Percentiles rank a stretch among this genome's conserved stretches.
Evolutionary conservation across 2,797 vertebrate species (phyloP).

Genomic region (Prionace glauca): DNA sequence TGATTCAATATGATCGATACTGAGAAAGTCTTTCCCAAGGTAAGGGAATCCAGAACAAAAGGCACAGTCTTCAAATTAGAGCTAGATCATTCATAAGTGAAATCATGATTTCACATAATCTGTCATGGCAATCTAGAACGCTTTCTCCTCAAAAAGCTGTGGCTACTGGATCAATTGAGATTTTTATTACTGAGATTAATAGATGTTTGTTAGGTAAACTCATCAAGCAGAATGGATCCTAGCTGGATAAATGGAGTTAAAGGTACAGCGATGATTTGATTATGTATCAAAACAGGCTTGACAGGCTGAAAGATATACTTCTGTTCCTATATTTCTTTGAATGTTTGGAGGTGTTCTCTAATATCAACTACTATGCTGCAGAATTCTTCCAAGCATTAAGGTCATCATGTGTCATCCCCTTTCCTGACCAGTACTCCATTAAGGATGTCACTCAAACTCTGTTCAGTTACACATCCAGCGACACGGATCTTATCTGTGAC

Average conservation of each 20-base stretch:
- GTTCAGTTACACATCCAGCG: not conserved
- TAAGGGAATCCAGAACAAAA: not conserved
- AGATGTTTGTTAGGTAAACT: not conserved
- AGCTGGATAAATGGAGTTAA: not conserved
- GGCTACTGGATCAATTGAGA: not conserved
- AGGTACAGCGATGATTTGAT: not conserved
- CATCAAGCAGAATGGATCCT: not conserved
- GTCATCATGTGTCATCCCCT: not conserved
- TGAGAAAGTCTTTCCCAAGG: not conserved
- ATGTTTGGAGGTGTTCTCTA: not conserved
- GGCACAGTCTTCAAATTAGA: not conserved
- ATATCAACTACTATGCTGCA: not conserved
- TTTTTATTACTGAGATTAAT: not conserved
- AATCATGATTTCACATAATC: not conserved
- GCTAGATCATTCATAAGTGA: not conserved
- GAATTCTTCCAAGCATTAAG: not conserved
- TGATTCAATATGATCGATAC: not conserved
- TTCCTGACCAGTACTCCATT: not conserved
- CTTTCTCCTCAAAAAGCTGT: not conserved
- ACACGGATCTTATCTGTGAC: not conserved
- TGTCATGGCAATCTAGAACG: not conserved
- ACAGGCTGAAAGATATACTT: not conserved
- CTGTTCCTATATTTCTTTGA: not conserved
- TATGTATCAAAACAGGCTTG: not conserved
- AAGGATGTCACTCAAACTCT: not conserved